These are phyloP conservation scores for Corythoichthys intestinalis DNA, from an alignment of 2,113 vertebrate genomes.

Conservation along the genomic window DNA sequence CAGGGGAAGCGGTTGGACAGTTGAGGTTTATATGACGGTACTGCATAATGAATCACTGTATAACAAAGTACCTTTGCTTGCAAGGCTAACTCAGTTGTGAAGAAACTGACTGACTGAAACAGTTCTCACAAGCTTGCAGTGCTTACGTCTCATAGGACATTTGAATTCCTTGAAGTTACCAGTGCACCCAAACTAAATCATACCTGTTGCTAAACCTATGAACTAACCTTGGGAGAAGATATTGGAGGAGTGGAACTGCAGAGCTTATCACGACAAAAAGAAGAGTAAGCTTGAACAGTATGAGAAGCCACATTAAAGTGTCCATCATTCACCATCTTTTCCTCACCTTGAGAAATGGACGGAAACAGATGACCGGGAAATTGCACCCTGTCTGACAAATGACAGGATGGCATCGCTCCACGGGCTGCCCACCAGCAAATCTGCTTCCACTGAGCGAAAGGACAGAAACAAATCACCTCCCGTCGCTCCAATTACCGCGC, in stretches of 20 bases:
- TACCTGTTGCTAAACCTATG: not conserved
- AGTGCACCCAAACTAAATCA: not conserved
- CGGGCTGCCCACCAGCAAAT: constrained; percentile 55
- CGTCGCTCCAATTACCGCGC: constrained; percentile 59
- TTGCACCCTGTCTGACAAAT: constrained; percentile 65
- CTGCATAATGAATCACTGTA: no score
- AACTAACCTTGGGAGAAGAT: not conserved
- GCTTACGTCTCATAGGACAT: not conserved
- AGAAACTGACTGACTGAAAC: not conserved
- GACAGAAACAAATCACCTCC: constrained; percentile 60
- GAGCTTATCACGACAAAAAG: constrained; percentile 7
- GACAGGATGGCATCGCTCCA: constrained; percentile 54
- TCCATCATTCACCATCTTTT: constrained; percentile 43
- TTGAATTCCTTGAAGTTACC: not conserved
- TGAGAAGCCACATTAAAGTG: constrained; percentile 41
- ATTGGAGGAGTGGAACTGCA: constrained; percentile 3
- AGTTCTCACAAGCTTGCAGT: not conserved
- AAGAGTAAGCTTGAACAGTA: constrained; percentile 22
- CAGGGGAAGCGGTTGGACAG: no score
- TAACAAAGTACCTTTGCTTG: no score
- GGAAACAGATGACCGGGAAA: constrained; percentile 62
- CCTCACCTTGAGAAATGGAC: constrained; percentile 51
- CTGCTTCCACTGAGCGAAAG: constrained; percentile 47
- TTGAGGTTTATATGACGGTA: no score
- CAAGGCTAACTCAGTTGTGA: not conserved